Evolutionary conservation across 1,140 invertebrate species (phyloP), one percentile per base, ranked within the genome.

Genomic region (Philopotamus ludificatus): DNA sequence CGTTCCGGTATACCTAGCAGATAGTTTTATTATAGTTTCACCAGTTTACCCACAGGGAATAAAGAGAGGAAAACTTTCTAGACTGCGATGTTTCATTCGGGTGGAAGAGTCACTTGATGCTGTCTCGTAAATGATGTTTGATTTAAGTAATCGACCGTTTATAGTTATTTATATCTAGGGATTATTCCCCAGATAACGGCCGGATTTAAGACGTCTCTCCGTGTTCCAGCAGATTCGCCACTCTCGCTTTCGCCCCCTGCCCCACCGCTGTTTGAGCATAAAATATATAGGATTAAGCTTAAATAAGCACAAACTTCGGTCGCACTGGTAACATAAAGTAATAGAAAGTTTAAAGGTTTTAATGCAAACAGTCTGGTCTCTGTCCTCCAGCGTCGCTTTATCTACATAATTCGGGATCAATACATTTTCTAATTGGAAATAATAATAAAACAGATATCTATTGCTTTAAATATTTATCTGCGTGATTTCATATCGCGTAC

Each of bases 261-360:
- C 18, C 16, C 23, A 10, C 23, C 39, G 34, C 57, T 60, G 57
- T 61, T 66, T 51, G 64, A 60, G 64, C 64, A 60, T 66, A 55
- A 66, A 66, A 65, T 65, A 65, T 66, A 65, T 63, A 54, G 57
- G 64, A 66, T 66, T 60, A 66, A 66, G 64, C 64, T 61, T 53
- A 53, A 66, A 59, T 61, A 60, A 61, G 64, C 64, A 51, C 41
- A 58, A 50, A 60, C 15, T 45, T 50, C n/a, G 44, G 26, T 28
- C 42, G 59, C 44, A 39, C 44, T 21, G 12, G 39, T 21, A 44
- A 22, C 54, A 21, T 20, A 16, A 58, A 58, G 54, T 58, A 42
- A 47, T 60, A 45, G 53, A 61, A 61, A 66, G 57, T 61, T 66
- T 61, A 16, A 22, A n/a, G 34, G 47, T 66, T 60, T 66, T 51